Evolutionary conservation across 2,888 invertebrate species (phyloP).

Genomic region (Diaphora mendica): DNA sequence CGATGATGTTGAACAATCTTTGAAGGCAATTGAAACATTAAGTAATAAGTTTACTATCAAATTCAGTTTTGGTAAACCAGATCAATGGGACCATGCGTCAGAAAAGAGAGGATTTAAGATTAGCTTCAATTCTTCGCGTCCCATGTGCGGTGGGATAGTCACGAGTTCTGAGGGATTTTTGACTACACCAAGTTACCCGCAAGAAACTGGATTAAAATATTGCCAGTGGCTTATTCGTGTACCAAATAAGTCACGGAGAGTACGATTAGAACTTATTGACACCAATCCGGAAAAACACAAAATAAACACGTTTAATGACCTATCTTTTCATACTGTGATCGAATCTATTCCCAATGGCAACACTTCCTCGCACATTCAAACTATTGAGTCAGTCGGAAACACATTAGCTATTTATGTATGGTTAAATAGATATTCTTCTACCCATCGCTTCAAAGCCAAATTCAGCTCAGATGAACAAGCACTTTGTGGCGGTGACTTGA

Average conservation of each 20-base stretch:
- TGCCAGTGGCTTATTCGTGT: constrained; percentile 74
- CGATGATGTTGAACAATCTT: constrained; percentile 46
- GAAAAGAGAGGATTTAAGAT: constrained; percentile 87
- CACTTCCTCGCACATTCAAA: constrained; percentile 26
- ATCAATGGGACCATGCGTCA: constrained; percentile 63
- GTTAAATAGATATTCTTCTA: constrained; percentile 74
- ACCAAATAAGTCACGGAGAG: constrained; percentile 72
- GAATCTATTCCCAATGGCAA: constrained; percentile 60
- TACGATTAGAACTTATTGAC: constrained; percentile 84
- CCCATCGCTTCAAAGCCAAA: constrained; percentile 90
- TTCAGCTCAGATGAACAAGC: constrained; percentile 88
- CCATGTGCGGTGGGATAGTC: constrained; percentile 89
- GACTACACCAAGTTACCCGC: constrained; percentile 90
- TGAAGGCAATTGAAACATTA: constrained; percentile 62
- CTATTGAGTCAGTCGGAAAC: constrained; percentile 88
- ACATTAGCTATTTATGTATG: constrained; percentile 88
- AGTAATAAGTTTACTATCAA: constrained; percentile 70
- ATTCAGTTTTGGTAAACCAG: constrained; percentile 67
- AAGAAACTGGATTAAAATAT: constrained; percentile 64
- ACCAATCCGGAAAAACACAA: constrained; percentile 68
- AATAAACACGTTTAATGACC: constrained; percentile 86
- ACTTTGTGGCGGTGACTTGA: constrained; percentile 72
- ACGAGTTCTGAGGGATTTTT: constrained; percentile 89
- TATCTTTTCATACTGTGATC: constrained; percentile 72
- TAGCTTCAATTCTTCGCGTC: constrained; percentile 85